phyloP scores from a whole-genome alignment of 2,113 vertebrate species.

The Connochaetes taurinus region DNA sequence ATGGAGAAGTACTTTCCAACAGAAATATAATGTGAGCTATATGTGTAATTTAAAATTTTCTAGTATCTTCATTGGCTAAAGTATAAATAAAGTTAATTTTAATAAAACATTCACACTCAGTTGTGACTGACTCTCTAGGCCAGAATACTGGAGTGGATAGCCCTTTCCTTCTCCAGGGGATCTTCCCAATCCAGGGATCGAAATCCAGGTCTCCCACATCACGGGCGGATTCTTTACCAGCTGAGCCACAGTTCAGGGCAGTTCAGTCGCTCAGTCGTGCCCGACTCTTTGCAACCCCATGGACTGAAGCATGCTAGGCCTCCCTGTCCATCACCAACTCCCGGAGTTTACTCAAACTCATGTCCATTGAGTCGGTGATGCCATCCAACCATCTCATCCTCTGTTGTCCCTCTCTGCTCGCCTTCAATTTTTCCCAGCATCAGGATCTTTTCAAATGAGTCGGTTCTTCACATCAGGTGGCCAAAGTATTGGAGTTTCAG shows the following conservation, averaged over 20 bases:
- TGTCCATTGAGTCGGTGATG: not conserved
- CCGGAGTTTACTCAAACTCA: not conserved
- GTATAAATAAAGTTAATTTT: not conserved
- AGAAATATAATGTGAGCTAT: not conserved
- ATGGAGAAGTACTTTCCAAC: not conserved
- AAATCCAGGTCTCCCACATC: not conserved
- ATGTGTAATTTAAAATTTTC: not conserved
- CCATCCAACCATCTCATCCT: not conserved
- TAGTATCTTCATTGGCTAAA: not conserved
- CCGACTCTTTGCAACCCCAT: not conserved
- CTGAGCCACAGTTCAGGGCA: not conserved
- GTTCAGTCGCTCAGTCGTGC: not conserved
- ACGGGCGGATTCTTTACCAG: not conserved
- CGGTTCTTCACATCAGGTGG: not conserved
- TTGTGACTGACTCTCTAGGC: not conserved
- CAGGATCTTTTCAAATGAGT: not conserved
- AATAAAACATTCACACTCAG: not conserved
- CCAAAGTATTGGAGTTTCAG: not conserved
- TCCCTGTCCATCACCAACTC: not conserved
- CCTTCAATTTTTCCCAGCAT: not conserved
- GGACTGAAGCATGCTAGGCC: not conserved
- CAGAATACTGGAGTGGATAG: not conserved
- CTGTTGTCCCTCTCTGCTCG: not conserved
- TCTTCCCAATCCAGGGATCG: not conserved
- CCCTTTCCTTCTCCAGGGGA: not conserved